These are phyloP conservation scores for Narcine bancroftii DNA, from an alignment of 2,113 vertebrate species.

Conservation along the genomic window DNA sequence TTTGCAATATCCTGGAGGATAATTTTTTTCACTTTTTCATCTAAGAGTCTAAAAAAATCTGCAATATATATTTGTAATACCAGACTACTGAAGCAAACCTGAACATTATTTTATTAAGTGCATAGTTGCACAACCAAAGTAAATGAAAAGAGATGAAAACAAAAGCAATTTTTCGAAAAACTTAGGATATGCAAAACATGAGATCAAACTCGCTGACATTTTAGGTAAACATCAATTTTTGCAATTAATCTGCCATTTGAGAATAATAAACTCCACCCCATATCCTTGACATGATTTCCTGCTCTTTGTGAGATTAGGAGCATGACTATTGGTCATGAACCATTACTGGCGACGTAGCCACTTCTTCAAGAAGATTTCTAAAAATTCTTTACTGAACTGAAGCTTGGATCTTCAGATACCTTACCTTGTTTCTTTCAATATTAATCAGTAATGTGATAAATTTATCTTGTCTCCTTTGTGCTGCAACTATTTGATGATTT, in stretches of 20 bases:
- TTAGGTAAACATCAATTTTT: not conserved
- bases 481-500: too few species aligned
- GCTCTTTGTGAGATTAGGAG: not conserved
- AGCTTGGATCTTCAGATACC: not conserved
- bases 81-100: not conserved
- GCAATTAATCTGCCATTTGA: not conserved
- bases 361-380: not conserved
- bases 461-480: too few species aligned
- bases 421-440: not conserved
- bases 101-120: not conserved
- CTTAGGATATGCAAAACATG: not conserved
- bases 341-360: not conserved
- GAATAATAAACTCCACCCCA: not conserved
- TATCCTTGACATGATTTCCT: not conserved
- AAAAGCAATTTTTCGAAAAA: not conserved
- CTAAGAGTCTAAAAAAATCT: not conserved
- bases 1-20: not conserved
- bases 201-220: not conserved
- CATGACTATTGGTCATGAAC: not conserved
- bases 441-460: constrained; percentile 10
- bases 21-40: too few species aligned
- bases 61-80: not conserved
- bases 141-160: not conserved
- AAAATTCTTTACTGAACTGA: not conserved
- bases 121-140: too few species aligned